Percentiles rank a stretch among this genome's conserved stretches.
Conservation (phyloP, 2,113 vertebrate genomes). For the Neotragus moschatus region DNA sequence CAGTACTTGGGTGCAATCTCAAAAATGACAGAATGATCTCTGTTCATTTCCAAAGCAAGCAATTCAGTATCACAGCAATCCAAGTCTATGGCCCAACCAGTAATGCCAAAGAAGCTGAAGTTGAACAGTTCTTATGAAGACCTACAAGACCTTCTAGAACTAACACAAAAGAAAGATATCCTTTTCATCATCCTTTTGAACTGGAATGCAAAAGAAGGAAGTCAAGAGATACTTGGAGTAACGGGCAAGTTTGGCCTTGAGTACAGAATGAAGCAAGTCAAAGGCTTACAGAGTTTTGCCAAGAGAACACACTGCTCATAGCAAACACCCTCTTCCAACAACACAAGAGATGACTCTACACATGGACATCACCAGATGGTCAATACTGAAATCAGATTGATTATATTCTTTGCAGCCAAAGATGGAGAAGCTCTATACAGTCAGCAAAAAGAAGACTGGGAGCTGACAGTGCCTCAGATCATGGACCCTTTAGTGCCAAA, state of each 20-base stretch:
- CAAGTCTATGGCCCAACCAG: not conserved
- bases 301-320: not conserved
- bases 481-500: not conserved
- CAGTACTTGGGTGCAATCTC: not conserved
- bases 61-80: not conserved
- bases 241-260: not conserved
- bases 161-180: not conserved
- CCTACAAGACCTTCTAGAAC: not conserved
- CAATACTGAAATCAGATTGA: not conserved
- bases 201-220: not conserved
- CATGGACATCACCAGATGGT: not conserved
- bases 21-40: not conserved
- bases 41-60: not conserved
- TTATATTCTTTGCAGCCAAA: not conserved
- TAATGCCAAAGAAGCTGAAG: not conserved
- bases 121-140: not conserved
- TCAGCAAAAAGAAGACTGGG: not conserved
- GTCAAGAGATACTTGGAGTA: not conserved
- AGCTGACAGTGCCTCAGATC: not conserved
- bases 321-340: not conserved
- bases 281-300: not conserved
- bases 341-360: not conserved
- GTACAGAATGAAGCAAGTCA: not conserved
- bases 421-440: not conserved
- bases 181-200: not conserved